Percentiles rank a stretch among this genome's conserved stretches.
Conservation (phyloP, 2,888 invertebrate genomes). For the Microplitis manilae region DNA sequence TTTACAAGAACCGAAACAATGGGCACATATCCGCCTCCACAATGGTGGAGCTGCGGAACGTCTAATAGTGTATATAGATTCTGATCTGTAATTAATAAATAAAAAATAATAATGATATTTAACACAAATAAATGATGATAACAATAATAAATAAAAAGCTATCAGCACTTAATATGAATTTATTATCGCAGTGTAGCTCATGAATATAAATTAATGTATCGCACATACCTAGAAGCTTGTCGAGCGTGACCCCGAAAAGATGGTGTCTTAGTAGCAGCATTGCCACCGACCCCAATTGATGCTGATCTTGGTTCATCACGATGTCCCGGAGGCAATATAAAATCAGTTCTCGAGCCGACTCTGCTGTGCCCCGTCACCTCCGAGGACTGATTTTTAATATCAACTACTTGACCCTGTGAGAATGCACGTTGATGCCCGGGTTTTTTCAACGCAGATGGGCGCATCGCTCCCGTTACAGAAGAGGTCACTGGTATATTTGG, state of each 20-base stretch:
- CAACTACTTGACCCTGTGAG: slow-evolving; percentile 89
- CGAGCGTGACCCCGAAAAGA: slow-evolving; percentile 82
- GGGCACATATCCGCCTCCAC: slow-evolving; percentile 77
- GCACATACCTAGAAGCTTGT: slow-evolving; percentile 81
- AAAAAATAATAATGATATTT: neutral
- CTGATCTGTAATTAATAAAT: slow-evolving; percentile 73
- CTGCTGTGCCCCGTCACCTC: slow-evolving; percentile 79
- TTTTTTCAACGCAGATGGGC: slow-evolving; percentile 82
- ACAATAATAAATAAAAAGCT: slow-evolving; percentile 8
- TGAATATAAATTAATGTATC: slow-evolving; percentile 6
- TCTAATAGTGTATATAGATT: slow-evolving; percentile 90
- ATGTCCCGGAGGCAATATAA: slow-evolving; percentile 90
- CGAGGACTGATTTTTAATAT: slow-evolving; percentile 70
- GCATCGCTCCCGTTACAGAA: slow-evolving; percentile 59
- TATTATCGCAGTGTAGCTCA: neutral
- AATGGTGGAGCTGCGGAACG: slow-evolving; percentile 81
- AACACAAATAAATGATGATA: neutral
- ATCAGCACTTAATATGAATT: neutral
- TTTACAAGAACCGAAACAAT: slow-evolving; percentile 73
- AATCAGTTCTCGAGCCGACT: slow-evolving; percentile 89
- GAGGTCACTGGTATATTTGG: slow-evolving; percentile 27
- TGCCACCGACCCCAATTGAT: slow-evolving; percentile 65
- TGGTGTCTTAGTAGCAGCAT: slow-evolving; percentile 64
- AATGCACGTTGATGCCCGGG: slow-evolving; percentile 87
- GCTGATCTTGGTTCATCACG: slow-evolving; percentile 76